These are phyloP conservation scores for Ophion costatus DNA, from an alignment of 2,888 invertebrate genomes.

Conservation along the genomic window DNA sequence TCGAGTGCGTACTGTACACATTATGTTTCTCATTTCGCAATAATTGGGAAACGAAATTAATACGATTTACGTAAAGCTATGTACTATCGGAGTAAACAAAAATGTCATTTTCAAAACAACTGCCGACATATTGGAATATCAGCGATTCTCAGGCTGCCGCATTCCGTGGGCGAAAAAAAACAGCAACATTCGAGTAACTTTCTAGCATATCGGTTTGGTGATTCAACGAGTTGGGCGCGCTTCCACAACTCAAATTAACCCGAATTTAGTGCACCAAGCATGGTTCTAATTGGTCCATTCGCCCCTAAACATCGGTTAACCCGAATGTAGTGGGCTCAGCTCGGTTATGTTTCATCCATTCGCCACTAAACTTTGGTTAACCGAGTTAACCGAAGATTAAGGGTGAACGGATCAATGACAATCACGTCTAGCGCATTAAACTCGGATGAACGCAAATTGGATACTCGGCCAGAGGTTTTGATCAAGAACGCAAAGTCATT, in stretches of 20 bases:
- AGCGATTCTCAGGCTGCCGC: not conserved
- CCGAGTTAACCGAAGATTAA: no score
- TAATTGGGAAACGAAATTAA: not conserved
- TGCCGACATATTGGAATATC: slow-evolving; percentile 19
- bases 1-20: slow-evolving; percentile 9
- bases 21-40: slow-evolving; percentile 30
- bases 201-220: not conserved
- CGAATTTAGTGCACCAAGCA: no score
- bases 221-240: not conserved
- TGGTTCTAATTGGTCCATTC: no score
- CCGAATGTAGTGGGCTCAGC: no score
- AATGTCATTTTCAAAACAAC: slow-evolving; percentile 44
- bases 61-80: not conserved
- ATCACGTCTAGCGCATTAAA: no score
- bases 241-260: not conserved
- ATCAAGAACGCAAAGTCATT: no score
- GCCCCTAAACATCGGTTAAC: no score
- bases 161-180: not conserved
- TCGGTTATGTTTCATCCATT: no score
- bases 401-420: no score
- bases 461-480: no score
- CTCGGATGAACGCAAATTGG: no score
- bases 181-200: not conserved
- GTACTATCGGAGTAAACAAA: slow-evolving; percentile 8
- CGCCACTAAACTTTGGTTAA: no score